Evolutionary conservation across 2,113 vertebrate genomes (phyloP).

Genomic region (Saccopteryx leptura): DNA sequence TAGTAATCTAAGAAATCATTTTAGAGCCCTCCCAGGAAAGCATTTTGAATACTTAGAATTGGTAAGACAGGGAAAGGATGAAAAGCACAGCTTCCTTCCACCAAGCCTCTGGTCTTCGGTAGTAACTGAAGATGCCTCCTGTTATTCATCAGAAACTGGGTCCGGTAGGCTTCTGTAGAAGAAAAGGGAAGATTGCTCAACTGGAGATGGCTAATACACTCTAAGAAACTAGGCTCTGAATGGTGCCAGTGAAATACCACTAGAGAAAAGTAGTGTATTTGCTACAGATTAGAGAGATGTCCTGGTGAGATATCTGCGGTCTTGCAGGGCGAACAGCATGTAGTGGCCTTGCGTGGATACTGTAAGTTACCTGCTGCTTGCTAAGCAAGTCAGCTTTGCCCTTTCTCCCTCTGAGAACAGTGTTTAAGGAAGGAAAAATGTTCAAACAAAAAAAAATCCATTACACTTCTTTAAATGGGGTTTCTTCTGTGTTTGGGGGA

Average conservation of each 20-base stretch:
- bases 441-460: conserved; percentile 56
- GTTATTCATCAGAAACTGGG: neutral
- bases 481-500: conserved; percentile 13
- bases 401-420: conserved; percentile 8
- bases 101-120: neutral
- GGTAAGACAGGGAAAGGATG: neutral
- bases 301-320: neutral
- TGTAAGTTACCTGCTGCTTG: neutral
- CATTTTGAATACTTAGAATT: neutral
- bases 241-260: neutral
- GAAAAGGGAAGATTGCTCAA: neutral
- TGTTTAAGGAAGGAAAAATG: conserved; percentile 57
- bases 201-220: neutral
- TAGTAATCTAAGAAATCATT: neutral
- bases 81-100: neutral
- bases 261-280: neutral
- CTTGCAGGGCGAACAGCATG: neutral
- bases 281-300: neutral
- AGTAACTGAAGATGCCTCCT: neutral
- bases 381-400: conserved; percentile 39
- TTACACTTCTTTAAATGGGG: conserved; percentile 56
- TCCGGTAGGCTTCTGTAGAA: neutral
- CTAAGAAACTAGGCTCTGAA: neutral
- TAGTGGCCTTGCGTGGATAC: neutral
- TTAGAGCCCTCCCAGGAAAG: conserved; percentile 12